A percentile compares a stretch with the other conserved stretches of the same genome.
Evolutionary conservation across 2,113 vertebrate genomes (phyloP).

Genomic region (Dicrurus megarhynchus): DNA sequence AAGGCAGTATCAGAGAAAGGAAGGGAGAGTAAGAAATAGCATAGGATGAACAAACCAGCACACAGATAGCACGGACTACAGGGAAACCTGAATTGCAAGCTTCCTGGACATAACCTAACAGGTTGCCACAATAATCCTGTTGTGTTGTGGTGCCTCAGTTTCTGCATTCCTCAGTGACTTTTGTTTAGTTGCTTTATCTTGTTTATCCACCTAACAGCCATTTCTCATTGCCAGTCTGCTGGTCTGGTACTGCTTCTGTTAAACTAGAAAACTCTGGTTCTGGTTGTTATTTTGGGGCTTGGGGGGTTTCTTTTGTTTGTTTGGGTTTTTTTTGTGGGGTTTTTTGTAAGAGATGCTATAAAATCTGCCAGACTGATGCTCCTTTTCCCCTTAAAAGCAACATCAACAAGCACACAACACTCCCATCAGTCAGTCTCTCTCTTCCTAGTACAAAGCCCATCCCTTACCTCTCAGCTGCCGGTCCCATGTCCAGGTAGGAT

Average conservation of each 20-base stretch:
- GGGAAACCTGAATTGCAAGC: neutral
- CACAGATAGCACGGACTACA: fast-evolving
- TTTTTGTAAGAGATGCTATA: neutral
- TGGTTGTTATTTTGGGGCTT: neutral
- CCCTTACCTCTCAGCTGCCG: constrained; percentile 72
- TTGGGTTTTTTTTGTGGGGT: neutral
- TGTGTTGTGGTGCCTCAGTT: neutral
- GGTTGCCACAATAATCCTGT: neutral
- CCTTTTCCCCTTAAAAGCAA: neutral
- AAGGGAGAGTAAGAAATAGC: neutral
- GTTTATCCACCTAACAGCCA: neutral
- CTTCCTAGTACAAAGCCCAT: neutral
- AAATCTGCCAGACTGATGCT: neutral
- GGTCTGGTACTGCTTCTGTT: neutral
- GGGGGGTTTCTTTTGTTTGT: neutral
- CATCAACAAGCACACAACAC: neutral
- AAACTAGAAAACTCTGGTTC: neutral
- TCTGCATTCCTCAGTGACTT: neutral
- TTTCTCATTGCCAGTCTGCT: neutral
- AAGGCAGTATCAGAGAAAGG: neutral
- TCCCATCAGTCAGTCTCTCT: neutral
- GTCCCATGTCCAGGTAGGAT: constrained; percentile 73
- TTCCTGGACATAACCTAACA: neutral
- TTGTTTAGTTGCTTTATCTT: neutral
- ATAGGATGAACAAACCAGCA: neutral